Percentiles rank a stretch among this genome's conserved stretches.
phyloP scores from a whole-genome alignment of 2,888 invertebrate genomes.

The Anticlea derivata region DNA sequence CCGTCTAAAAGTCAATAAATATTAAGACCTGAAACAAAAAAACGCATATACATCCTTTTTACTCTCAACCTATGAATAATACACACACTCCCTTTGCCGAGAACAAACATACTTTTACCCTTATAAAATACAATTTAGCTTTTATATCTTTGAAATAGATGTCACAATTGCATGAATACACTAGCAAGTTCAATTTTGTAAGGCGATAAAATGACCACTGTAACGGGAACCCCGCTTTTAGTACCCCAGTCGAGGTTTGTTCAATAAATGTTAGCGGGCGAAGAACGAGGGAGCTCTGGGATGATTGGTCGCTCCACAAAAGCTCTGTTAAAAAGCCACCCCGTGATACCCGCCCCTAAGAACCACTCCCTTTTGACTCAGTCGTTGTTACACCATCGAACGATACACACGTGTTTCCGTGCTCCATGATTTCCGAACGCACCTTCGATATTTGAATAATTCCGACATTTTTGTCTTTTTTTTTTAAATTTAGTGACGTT shows the following conservation, averaged over 20 bases:
- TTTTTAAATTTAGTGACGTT: slow-evolving; percentile 27
- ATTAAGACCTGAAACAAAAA: slow-evolving; percentile 39
- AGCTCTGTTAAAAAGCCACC: slow-evolving; percentile 73
- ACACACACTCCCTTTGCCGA: slow-evolving; percentile 38
- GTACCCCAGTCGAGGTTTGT: slow-evolving; percentile 3
- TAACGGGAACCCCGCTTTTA: slow-evolving; percentile 39
- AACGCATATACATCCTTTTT: slow-evolving; percentile 49
- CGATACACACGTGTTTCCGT: slow-evolving; percentile 40
- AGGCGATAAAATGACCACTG: slow-evolving; percentile 49
- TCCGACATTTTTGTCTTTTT: slow-evolving; percentile 14
- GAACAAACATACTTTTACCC: slow-evolving; percentile 30
- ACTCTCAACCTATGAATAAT: slow-evolving; percentile 47
- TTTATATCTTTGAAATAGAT: slow-evolving; percentile 32
- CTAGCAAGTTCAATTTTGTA: slow-evolving; percentile 47
- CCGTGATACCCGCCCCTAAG: slow-evolving; percentile 68
- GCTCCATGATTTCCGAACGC: slow-evolving; percentile 7
- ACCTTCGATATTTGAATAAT: slow-evolving; percentile 21
- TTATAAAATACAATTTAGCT: slow-evolving; percentile 21
- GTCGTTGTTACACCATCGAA: slow-evolving; percentile 52
- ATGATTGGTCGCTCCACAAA: slow-evolving; percentile 59
- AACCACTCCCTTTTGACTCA: slow-evolving; percentile 69
- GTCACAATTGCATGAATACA: slow-evolving; percentile 11
- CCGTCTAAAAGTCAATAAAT: slow-evolving; percentile 45
- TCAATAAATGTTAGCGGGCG: slow-evolving; percentile 21
- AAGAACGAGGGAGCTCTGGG: slow-evolving; percentile 46